phyloP scores from a whole-genome alignment of 2,888 invertebrate genomes.

The Sesamia inferens region DNA sequence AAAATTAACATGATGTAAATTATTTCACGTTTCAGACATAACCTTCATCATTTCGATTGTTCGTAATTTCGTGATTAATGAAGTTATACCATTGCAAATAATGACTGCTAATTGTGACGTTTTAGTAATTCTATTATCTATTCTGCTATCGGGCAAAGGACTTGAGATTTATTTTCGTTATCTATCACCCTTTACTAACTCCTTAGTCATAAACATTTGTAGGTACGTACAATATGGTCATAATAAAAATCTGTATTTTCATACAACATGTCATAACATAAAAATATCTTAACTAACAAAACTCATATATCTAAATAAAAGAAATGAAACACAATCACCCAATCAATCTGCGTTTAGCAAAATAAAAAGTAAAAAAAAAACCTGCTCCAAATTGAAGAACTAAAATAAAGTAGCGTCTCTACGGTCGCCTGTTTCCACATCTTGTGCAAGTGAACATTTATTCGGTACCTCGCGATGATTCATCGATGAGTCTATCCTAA shows the following conservation, averaged over 20 bases:
- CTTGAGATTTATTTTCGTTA: conserved; percentile 45
- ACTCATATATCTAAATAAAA: not conserved
- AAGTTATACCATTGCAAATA: conserved; percentile 27
- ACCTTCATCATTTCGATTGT: conserved; percentile 28
- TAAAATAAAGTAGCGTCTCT: conserved; percentile 69
- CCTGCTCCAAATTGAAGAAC: conserved; percentile 2
- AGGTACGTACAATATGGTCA: not conserved
- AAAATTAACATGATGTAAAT: conserved; percentile 6
- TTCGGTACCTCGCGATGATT: conserved; percentile 85
- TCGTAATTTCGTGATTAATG: not conserved
- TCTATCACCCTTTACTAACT: conserved; percentile 20
- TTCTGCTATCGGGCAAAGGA: conserved; percentile 44
- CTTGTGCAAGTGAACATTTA: conserved; percentile 86
- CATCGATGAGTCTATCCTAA: conserved; percentile 89
- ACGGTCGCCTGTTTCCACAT: conserved; percentile 77
- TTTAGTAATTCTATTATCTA: conserved; percentile 29
- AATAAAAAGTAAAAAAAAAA: not conserved
- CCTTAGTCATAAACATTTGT: conserved; percentile 20
- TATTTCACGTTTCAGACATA: not conserved
- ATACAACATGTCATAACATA: not conserved
- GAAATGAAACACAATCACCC: not conserved
- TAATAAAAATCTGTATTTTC: not conserved
- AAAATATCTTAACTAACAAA: not conserved
- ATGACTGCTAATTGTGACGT: conserved; percentile 50
- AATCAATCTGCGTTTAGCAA: not conserved